Percentiles rank a stretch among this genome's conserved stretches.
phyloP scores from a whole-genome alignment of 1,140 invertebrate genomes.

The Halictus rubicundus region DNA sequence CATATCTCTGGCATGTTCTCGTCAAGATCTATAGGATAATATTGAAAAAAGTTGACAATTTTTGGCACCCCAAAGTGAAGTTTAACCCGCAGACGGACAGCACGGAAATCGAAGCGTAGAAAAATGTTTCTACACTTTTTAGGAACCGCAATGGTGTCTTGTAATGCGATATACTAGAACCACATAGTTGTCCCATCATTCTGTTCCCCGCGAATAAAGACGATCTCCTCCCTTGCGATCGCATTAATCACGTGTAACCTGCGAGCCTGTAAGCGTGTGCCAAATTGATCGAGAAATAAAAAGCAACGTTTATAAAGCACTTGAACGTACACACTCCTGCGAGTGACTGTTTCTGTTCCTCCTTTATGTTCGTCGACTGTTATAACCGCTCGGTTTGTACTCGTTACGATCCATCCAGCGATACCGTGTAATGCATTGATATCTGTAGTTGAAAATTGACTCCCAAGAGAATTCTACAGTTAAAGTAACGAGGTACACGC shows the following conservation, averaged over 20 bases:
- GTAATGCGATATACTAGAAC: neutral
- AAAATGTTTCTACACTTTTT: neutral
- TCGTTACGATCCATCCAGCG: no score
- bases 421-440: no score
- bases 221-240: neutral
- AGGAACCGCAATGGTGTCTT: neutral
- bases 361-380: neutral
- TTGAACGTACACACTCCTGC: neutral
- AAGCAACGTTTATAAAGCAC: slow-evolving; percentile 27
- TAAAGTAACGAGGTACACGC: no score
- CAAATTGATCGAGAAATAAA: slow-evolving; percentile 34
- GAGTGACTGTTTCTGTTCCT: neutral
- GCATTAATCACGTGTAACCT: neutral
- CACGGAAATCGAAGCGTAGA: neutral
- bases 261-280: slow-evolving; percentile 30
- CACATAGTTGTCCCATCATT: neutral
- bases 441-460: no score
- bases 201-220: neutral
- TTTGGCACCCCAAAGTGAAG: no score
- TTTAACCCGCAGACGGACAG: no score
- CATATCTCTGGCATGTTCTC: no score
- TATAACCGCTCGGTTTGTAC: no score
- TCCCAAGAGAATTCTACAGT: no score
- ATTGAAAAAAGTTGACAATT: no score
- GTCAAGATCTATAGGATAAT: no score